A percentile compares a stretch with the other conserved stretches of the same genome.
These are phyloP conservation scores for Prolemur simus DNA, from an alignment of 2,113 vertebrate genomes.

Conservation along the genomic window DNA sequence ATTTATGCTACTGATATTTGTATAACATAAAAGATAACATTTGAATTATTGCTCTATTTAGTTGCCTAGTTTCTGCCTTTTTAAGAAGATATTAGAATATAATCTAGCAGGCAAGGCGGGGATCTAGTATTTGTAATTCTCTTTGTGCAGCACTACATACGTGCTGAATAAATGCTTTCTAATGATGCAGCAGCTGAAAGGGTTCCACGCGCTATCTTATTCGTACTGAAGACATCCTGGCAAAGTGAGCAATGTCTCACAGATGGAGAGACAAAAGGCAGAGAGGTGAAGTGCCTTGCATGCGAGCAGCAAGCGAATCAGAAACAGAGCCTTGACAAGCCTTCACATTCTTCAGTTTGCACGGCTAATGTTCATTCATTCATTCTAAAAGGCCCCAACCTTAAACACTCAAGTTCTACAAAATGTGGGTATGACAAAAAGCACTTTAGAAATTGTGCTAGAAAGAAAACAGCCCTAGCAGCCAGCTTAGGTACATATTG, in stretches of 20 bases:
- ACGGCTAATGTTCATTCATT: background rate
- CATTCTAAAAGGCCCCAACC: constrained; percentile 19
- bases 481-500: background rate
- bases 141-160: background rate
- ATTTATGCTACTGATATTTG: background rate
- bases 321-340: background rate
- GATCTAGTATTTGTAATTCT: constrained; percentile 27
- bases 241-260: constrained; percentile 32
- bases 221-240: constrained; percentile 22
- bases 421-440: constrained; percentile 25
- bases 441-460: background rate
- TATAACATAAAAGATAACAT: background rate
- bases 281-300: constrained; percentile 23
- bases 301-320: constrained; percentile 42
- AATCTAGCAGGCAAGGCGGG: background rate
- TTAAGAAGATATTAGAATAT: constrained; percentile 29
- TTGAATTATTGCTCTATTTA: background rate
- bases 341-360: background rate
- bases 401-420: constrained; percentile 1
- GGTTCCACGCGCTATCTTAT: constrained; percentile 19
- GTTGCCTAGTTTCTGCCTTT: constrained; percentile 15
- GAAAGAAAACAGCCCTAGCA: constrained; percentile 1
- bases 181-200: constrained; percentile 45
- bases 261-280: constrained; percentile 52
- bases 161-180: constrained; percentile 61